These are phyloP conservation scores for Branchellion lobata DNA, from an alignment of 2,888 invertebrate genomes.

Conservation along the genomic window DNA sequence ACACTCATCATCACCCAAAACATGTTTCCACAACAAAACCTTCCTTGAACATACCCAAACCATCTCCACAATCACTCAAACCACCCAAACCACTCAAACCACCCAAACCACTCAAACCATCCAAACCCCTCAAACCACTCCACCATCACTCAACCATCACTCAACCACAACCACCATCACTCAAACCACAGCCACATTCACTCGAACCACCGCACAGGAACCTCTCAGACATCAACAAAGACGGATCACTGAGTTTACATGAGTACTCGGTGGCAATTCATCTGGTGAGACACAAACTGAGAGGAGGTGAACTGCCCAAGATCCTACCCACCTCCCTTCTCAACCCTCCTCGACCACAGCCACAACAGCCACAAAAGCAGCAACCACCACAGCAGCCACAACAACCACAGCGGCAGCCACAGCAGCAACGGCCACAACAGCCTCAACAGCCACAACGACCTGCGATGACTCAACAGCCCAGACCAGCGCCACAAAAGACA, in stretches of 20 bases:
- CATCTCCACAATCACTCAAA: too few species aligned
- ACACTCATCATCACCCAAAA: too few species aligned
- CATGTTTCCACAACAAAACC: too few species aligned
- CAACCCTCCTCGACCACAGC: neutral
- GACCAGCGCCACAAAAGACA: slow-evolving; percentile 14
- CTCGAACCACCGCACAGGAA: slow-evolving; percentile 54
- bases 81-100: neutral
- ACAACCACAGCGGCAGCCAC: neutral
- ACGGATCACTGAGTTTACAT: slow-evolving; percentile 62
- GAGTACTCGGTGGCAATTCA: slow-evolving; percentile 63
- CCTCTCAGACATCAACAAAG: slow-evolving; percentile 61
- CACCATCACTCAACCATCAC: too few species aligned
- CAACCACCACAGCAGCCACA: slow-evolving; percentile 7
- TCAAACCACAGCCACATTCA: neutral
- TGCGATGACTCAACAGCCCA: neutral
- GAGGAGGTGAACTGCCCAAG: slow-evolving; percentile 86
- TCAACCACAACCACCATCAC: too few species aligned
- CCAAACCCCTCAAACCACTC: neutral
- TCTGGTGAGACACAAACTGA: slow-evolving; percentile 73
- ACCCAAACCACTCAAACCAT: neutral
- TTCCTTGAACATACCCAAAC: too few species aligned
- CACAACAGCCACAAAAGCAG: neutral
- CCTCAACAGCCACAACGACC: slow-evolving; percentile 23
- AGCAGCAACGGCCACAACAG: neutral
- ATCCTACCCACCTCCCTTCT: slow-evolving; percentile 72